A percentile compares a stretch with the other conserved stretches of the same genome.
Conservation (phyloP, 2,113 vertebrate genomes). For the Canis aureus region DNA sequence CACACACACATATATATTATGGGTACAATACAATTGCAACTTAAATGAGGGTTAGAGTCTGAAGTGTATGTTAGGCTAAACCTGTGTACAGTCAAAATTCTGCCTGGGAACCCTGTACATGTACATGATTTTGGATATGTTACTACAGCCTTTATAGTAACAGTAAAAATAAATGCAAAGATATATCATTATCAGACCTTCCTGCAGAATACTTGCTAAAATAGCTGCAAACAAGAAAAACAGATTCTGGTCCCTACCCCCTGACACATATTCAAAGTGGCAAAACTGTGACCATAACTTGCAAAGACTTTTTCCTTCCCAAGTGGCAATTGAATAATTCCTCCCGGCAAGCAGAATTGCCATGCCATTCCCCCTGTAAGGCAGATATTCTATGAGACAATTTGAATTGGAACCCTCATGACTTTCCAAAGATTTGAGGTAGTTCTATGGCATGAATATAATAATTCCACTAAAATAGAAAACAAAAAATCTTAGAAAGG, state of each 20-base stretch:
- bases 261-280: not conserved
- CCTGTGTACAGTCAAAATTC: not conserved
- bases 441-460: not conserved
- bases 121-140: not conserved
- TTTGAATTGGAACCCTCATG: not conserved
- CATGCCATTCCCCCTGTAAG: not conserved
- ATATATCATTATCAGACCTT: not conserved
- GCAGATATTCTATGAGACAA: not conserved
- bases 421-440: constrained; percentile 4
- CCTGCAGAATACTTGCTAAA: not conserved
- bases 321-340: constrained; percentile 20
- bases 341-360: not conserved
- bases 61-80: not conserved
- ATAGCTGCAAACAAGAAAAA: not conserved
- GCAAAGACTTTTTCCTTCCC: not conserved
- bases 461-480: not conserved
- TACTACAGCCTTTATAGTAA: not conserved
- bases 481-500: not conserved
- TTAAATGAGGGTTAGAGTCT: not conserved
- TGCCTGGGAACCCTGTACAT: not conserved
- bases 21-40: not conserved
- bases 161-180: not conserved
- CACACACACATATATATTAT: not conserved
- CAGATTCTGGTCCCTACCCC: not conserved
- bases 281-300: not conserved